Percentiles rank a stretch among this genome's conserved stretches.
Conservation (phyloP, 2,797 vertebrate species). For the Pseudochaenichthys georgianus region DNA sequence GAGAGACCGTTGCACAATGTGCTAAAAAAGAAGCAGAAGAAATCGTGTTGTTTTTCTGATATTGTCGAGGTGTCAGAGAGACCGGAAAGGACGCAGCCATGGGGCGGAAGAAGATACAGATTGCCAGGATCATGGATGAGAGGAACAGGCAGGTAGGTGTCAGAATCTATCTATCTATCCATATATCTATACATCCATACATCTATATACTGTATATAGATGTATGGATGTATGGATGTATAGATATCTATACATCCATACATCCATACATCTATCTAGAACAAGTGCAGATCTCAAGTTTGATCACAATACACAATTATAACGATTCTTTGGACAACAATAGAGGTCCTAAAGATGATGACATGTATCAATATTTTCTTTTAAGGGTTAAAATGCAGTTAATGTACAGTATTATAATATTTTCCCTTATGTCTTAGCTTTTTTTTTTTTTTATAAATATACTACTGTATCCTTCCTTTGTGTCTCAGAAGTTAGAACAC, state of each 20-base stretch:
- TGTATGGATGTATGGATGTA: no score
- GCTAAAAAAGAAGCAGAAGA: slow-evolving; percentile 89
- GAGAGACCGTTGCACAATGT: slow-evolving; percentile 90
- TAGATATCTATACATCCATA: neutral
- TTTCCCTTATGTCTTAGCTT: neutral
- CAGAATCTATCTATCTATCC: slow-evolving; percentile 1
- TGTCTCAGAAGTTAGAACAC: slow-evolving; percentile 2
- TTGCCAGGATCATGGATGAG: slow-evolving; percentile 99
- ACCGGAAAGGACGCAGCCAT: slow-evolving; percentile 89
- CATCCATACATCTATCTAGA: neutral
- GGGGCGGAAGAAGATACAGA: slow-evolving; percentile 99
- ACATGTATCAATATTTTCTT: no score
- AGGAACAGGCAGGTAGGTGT: slow-evolving; percentile 97
- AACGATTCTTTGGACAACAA: no score
- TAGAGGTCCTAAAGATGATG: no score
- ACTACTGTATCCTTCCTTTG: neutral
- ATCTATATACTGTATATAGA: neutral
- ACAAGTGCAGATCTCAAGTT: no score
- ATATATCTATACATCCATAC: slow-evolving; percentile 1
- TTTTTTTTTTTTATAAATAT: neutral
- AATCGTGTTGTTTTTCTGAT: slow-evolving; percentile 88
- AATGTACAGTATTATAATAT: neutral
- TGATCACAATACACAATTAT: no score
- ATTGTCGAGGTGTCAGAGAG: slow-evolving; percentile 90
- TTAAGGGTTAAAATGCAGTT: neutral